phyloP scores from a whole-genome alignment of 2,797 vertebrate genomes.

The Pangasius djambal region DNA sequence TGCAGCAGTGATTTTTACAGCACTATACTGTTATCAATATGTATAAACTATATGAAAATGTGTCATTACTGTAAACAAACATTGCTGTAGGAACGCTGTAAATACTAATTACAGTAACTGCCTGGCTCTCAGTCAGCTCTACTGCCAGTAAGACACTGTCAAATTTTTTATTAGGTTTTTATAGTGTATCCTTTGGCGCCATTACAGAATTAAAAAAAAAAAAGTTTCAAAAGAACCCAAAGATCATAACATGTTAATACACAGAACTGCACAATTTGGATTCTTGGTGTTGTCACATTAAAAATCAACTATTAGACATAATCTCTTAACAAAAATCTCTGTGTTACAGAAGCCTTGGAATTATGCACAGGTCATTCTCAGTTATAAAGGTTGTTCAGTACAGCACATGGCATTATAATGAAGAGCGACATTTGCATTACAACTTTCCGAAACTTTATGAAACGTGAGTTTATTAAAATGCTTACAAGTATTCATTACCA shows the following conservation, averaged over 20 bases:
- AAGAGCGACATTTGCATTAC: neutral
- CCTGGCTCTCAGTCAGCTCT: neutral
- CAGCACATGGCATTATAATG: neutral
- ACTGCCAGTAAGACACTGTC: neutral
- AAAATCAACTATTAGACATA: neutral
- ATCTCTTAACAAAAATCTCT: neutral
- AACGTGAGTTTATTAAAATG: neutral
- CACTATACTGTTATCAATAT: neutral
- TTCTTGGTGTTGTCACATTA: neutral
- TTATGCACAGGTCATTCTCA: neutral
- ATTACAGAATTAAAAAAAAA: neutral
- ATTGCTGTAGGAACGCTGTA: neutral
- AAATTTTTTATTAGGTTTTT: neutral
- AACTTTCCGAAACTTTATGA: neutral
- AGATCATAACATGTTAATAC: neutral
- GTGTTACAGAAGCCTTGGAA: neutral
- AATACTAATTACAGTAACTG: neutral
- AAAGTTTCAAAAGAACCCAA: neutral
- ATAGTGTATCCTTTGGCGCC: neutral
- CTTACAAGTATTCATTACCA: neutral
- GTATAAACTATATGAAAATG: neutral
- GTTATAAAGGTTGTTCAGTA: neutral
- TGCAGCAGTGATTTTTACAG: neutral
- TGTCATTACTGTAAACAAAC: neutral
- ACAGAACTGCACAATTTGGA: neutral